Base-by-base conservation (phyloP, 2,888 invertebrate genomes). In the Cosmia pyralina region DNA sequence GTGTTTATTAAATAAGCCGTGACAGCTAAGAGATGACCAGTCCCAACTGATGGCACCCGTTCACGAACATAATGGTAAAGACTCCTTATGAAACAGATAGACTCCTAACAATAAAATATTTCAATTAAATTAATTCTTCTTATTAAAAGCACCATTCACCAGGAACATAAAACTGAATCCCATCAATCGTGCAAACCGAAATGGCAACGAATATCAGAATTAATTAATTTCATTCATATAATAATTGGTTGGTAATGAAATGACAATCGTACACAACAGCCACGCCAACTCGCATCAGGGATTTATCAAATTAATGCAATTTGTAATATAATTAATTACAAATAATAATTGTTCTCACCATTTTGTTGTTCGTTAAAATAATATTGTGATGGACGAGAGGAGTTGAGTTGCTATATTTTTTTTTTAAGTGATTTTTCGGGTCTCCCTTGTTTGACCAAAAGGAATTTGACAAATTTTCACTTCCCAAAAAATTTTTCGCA, bases 271-370 rank as follows among this genome's bases (percentile, higher is more conserved):
- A 82, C 66, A 76, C 80, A 78, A 34, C 58, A 41, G 38, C 38
- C 52, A 60, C 69, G 60, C 67, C 60, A 52, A 60, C 66, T 75
- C 71, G 52, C 63, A 52, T 19, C 22, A 63, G 53, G 73, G 82
- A 81, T 84, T 88, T 85, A 82, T 79, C 46, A 81, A 83, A 87
- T 89, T 83, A 86, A 88, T 85, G 69, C 77, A 75, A 68, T 63
- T 81, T 82, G 77, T 81, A 81, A n/a, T 28, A 83, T 85, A 53
- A 83, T 76, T 69, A 67, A 72, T 75, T 41, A 72, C 62, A 55
- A 70, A 59, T 22, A 67, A 62, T 67, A 53, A 66, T 59, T 53
- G 38, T 58, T 65, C 52, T 66, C 41, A 19, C 4, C 0, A 15
- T 58, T 50, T 70, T 77, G 68, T 63, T 68, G 46, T 41, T 74